Percentiles rank a stretch among this genome's conserved stretches.
phyloP scores from a whole-genome alignment of 2,888 invertebrate species.

The Apeira syringaria region DNA sequence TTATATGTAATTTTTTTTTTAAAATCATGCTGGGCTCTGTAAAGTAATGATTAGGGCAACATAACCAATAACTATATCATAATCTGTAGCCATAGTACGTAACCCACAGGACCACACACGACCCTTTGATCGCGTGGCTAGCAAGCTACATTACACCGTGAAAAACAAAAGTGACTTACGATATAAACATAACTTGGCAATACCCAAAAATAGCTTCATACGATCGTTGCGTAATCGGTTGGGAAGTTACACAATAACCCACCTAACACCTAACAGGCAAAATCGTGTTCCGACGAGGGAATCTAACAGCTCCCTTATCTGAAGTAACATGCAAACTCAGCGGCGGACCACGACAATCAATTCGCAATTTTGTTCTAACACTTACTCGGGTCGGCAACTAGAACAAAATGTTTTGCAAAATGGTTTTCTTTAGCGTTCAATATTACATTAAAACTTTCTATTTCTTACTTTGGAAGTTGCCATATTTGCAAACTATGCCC shows the following conservation, averaged over 20 bases:
- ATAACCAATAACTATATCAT: no score
- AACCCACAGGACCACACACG: no score
- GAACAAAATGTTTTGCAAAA: slow-evolving; percentile 9
- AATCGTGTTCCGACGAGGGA: slow-evolving; percentile 50
- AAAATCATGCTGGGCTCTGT: no score
- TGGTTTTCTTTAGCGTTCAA: slow-evolving; percentile 20
- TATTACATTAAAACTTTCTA: slow-evolving; percentile 25
- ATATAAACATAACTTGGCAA: no score
- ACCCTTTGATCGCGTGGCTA: no score
- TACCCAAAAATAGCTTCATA: no score
- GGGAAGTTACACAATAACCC: slow-evolving; percentile 36
- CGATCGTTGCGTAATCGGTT: slow-evolving; percentile 17
- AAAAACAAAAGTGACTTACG: no score
- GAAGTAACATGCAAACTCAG: slow-evolving; percentile 68
- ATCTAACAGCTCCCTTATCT: slow-evolving; percentile 68
- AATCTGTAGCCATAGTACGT: no score
- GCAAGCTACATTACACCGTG: no score
- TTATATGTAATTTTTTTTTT: no score
- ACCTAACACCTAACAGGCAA: slow-evolving; percentile 37
- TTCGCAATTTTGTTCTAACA: slow-evolving; percentile 51
- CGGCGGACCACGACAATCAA: slow-evolving; percentile 61
- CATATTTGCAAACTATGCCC: slow-evolving; percentile 3
- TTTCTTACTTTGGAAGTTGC: slow-evolving; percentile 15
- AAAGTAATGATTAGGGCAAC: no score
- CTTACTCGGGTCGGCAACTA: slow-evolving; percentile 31